Base-by-base conservation (phyloP, 2,888 invertebrate genomes). In the Elmis aenea region DNA sequence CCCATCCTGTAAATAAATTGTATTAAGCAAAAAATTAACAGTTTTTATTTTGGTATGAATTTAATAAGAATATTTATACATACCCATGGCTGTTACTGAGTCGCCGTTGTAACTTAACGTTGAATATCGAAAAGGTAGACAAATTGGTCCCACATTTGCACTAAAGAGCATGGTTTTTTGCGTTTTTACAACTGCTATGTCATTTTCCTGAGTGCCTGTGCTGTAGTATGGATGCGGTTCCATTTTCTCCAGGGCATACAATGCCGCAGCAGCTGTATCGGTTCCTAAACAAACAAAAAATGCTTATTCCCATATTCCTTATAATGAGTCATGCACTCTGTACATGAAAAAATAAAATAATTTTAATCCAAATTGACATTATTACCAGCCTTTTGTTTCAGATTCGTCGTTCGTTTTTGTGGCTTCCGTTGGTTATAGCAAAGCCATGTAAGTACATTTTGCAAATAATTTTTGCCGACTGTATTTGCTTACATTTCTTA, bases 81-180 rank as follows among this genome's bases (percentile, higher is more conserved):
- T 60, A 75, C 77, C 76, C 33, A 74, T 43, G 10, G 67, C 55
- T 8, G 69, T 71, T 1, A 75, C 69, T 8, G 45, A 56, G 1
- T 48, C 30, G 1, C 68, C 69, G 3, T 57, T 52, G 10, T 75
- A 66, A 44, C 62, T 50, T 0, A 30, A 35, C 22, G 44, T 50
- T 0, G 54, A 48, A 39, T 67, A 74, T 32, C 68, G 69, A 59
- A 81, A 81, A 0, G 83, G 83, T 24, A 84, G 55, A 51, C 83
- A 84, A 12, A 65, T 76, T 0, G 83, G 80, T 0, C 76, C 76
- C 2, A 83, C 77, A 23, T 59, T 57, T 1, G 66, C 56, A 32
- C 60, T 74, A 52, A 73, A 81, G 5, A 5, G 8, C 0, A 83
- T 78, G 0, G 15, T 3, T 0, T 33, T 38, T 0, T 12, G 13